Evolutionary conservation across 2,888 invertebrate genomes (phyloP).

Genomic region (Monochamus alternatus): DNA sequence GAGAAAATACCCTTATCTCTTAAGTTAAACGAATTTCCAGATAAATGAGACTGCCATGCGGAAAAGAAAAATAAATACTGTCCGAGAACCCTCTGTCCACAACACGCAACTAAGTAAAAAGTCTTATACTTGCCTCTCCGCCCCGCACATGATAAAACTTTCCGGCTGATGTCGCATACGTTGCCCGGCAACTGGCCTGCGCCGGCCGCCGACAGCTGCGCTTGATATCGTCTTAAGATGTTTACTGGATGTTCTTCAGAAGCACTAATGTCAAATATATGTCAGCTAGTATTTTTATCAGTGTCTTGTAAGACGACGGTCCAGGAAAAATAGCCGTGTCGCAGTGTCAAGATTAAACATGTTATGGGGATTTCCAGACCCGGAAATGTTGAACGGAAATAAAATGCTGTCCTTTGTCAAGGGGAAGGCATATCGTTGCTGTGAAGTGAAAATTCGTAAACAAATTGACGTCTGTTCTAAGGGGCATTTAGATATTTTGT

Average conservation of each 20-base stretch:
- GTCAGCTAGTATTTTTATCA: constrained; percentile 46
- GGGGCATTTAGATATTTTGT: no score
- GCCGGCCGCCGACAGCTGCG: constrained; percentile 39
- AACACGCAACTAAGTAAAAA: not conserved
- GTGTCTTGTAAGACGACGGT: constrained; percentile 19
- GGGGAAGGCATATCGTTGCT: not conserved
- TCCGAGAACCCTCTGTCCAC: no score
- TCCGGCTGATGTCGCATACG: constrained; percentile 5
- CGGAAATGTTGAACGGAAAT: not conserved
- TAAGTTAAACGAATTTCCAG: no score
- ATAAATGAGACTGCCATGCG: no score
- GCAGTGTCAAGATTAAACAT: not conserved
- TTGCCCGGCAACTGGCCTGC: constrained; percentile 29
- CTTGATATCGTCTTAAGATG: constrained; percentile 47
- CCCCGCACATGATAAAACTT: constrained; percentile 14
- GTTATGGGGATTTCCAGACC: not conserved
- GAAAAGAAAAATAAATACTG: no score
- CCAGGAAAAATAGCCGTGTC: not conserved
- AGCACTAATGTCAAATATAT: constrained; percentile 47
- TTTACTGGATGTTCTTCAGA: constrained; percentile 46
- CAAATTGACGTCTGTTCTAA: no score
- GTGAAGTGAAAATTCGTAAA: no score
- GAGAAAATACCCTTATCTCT: no score
- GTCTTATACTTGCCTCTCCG: not conserved
- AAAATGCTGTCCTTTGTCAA: not conserved